Evolutionary conservation across 2,888 invertebrate genomes (phyloP).

Genomic region (Ormyrus rosae): DNA sequence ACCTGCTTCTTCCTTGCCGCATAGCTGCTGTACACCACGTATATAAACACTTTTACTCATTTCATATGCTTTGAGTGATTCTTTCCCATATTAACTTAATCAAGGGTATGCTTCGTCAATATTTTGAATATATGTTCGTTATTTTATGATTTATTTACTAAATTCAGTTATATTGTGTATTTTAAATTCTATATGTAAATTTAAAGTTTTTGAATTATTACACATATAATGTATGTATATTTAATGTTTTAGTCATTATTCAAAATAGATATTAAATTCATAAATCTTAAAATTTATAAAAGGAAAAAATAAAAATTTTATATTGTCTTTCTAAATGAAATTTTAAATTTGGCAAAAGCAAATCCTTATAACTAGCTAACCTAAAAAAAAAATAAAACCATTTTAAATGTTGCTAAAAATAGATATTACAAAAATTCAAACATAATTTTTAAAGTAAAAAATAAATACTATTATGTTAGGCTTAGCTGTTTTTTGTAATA

Average conservation of each 20-base stretch:
- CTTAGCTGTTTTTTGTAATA: slow-evolving; percentile 25
- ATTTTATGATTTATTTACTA: too few species aligned
- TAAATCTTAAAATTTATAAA: not conserved
- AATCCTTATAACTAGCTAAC: not conserved
- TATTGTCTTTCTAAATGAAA: not conserved
- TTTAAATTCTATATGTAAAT: too few species aligned
- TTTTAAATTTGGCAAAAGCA: too few species aligned
- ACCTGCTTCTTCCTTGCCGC: slow-evolving; percentile 28
- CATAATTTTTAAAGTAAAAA: not conserved
- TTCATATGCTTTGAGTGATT: not conserved
- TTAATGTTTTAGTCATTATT: too few species aligned
- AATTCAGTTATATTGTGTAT: too few species aligned
- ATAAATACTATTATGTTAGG: not conserved
- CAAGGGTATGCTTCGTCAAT: not conserved
- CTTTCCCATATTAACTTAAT: not conserved
- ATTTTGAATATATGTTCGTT: not conserved
- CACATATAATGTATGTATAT: too few species aligned
- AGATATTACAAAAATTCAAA: not conserved
- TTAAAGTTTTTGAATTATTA: too few species aligned
- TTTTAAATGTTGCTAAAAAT: not conserved
- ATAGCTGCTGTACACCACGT: slow-evolving; percentile 39
- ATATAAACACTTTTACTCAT: not conserved
- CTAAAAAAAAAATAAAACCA: not conserved
- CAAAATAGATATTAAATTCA: too few species aligned
- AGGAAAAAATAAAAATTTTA: not conserved